Evolutionary conservation across 2,797 vertebrate genomes (phyloP), one percentile per base, ranked within the genome.

Genomic region (Antennarius maculatus): DNA sequence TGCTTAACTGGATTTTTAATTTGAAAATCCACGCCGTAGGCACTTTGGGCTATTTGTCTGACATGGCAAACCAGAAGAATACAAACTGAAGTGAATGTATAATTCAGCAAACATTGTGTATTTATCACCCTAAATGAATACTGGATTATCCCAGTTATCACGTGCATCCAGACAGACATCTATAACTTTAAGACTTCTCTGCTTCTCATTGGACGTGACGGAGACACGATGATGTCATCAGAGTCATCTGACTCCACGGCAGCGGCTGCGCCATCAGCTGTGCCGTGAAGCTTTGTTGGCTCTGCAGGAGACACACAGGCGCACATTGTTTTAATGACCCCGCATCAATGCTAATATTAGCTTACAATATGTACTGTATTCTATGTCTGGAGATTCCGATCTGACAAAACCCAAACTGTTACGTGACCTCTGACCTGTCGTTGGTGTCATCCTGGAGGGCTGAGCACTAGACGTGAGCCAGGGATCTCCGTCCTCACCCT

Each of bases 241-340:
- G 96, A 97, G 80, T 98, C 95, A 0, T 97, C 95, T 0, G 95
- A 97, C 70, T 88, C 89, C 27, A 56, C 52, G 14, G 91, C 92
- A 1, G 91, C 79, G 0, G 61, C 39, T 7, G 63, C 53, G 2
- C 29, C 62, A 0, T 78, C 76, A 28, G 71, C 75, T 0, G 16
- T 41, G 18, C 18, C 57, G 0, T 18, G 15, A 45, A 66, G 72
- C 18, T 67, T 59, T 34, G 76, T 52, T 15, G 47, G 76, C 31
- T 59, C 92, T 94, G 84, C 10, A 39, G 66, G 18, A 73, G 29
- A 84, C 27, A 72, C 0, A 69, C 6, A 51, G 15, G 31, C 17
- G 37, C 6, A 31, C 18, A 2, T 5, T 50, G 43, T 23, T 15
- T 50, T 23, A 10, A 15, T 39, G 12, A 1, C 39, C 3, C 39